Percentiles rank a stretch among this genome's conserved stretches.
phyloP scores from a whole-genome alignment of 2,113 vertebrate genomes.

The Paramormyrops kingsleyae region DNA sequence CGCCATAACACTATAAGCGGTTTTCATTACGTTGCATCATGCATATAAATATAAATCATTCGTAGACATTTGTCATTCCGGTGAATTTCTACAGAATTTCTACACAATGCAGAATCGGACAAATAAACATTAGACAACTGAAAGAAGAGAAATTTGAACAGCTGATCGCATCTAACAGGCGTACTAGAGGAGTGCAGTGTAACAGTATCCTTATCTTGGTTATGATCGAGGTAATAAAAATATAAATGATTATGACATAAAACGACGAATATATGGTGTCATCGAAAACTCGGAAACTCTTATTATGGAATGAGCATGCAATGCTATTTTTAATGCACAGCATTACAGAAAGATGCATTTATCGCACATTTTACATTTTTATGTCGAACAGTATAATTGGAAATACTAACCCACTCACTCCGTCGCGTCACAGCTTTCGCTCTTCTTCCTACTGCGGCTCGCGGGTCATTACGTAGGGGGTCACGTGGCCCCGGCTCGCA shows the following conservation, averaged over 20 bases:
- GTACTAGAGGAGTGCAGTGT: neutral
- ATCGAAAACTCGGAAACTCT: neutral
- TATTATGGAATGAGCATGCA: neutral
- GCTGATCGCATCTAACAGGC: neutral
- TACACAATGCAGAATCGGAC: neutral
- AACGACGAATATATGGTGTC: neutral
- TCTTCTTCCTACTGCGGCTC: neutral
- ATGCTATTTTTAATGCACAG: neutral
- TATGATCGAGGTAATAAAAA: neutral
- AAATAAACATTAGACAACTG: neutral
- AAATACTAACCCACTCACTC: neutral
- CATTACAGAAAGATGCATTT: neutral
- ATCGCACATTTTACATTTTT: neutral
- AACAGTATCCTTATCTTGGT: neutral
- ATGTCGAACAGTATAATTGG: neutral
- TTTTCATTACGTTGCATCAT: neutral
- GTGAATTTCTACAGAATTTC: neutral
- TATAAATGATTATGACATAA: neutral
- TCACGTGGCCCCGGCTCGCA: neutral
- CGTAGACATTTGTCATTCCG: neutral
- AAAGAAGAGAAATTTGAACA: neutral
- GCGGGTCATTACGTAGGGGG: neutral
- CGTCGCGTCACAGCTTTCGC: neutral
- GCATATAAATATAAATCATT: neutral
- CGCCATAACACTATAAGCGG: neutral